These are phyloP conservation scores for Orbicella faveolata DNA, from an alignment of 64 coral and sea anemone species.

Conservation along the genomic window DNA sequence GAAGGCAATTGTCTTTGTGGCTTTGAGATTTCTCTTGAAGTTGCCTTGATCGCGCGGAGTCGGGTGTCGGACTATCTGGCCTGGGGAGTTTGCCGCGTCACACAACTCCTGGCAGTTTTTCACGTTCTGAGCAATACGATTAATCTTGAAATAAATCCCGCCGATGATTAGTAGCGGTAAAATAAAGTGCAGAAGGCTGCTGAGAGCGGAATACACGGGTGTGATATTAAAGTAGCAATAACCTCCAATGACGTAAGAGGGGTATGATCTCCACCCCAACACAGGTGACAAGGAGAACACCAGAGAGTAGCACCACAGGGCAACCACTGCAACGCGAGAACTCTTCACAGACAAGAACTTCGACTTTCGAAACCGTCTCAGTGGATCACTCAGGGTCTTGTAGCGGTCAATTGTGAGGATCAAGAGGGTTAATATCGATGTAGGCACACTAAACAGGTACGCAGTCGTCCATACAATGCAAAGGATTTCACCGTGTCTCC, in stretches of 20 bases:
- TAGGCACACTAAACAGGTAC: constrained; percentile 72
- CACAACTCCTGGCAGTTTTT: background rate
- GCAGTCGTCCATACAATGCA: constrained; percentile 82
- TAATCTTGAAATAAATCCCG: constrained; percentile 78
- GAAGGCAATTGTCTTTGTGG: constrained; percentile 78
- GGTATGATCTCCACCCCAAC: constrained; percentile 69
- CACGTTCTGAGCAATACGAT: constrained; percentile 63
- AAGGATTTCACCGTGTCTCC: constrained; percentile 53
- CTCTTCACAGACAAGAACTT: constrained; percentile 49
- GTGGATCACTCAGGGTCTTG: constrained; percentile 74
- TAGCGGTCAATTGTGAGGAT: constrained; percentile 80
- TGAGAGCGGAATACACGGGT: constrained; percentile 59
- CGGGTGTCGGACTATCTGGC: background rate
- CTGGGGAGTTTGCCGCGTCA: background rate
- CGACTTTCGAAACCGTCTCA: constrained; percentile 57
- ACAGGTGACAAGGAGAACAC: constrained; percentile 68
- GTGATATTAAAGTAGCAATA: constrained; percentile 71
- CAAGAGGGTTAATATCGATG: constrained; percentile 80
- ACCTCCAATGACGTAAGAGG: background rate
- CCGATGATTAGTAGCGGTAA: constrained; percentile 74
- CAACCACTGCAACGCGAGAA: constrained; percentile 49
- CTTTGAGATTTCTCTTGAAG: constrained; percentile 70
- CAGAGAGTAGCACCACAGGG: constrained; percentile 78
- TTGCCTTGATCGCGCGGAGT: constrained; percentile 21
- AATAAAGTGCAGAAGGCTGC: constrained; percentile 82